These are phyloP conservation scores for Steinernema feltiae DNA, from an alignment of 1,140 invertebrate species.

Conservation along the genomic window DNA sequence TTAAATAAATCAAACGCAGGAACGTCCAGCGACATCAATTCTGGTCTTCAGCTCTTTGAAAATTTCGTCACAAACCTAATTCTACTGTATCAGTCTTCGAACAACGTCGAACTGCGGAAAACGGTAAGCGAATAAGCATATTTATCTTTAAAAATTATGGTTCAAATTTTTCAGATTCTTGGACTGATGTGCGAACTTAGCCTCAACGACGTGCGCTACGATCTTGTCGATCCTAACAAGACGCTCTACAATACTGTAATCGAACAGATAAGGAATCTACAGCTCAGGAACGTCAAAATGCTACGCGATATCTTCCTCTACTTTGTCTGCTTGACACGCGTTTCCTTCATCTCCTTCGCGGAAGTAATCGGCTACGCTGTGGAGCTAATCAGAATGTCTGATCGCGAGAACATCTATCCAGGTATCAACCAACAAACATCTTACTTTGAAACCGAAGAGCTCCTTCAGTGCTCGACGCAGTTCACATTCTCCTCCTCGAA, in stretches of 20 bases:
- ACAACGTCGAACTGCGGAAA: neutral
- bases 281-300: neutral
- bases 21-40: neutral
- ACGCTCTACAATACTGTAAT: slow-evolving; percentile 8
- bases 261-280: neutral
- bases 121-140: neutral
- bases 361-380: neutral
- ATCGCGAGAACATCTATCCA: neutral
- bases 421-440: neutral
- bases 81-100: neutral
- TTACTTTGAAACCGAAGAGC: neutral
- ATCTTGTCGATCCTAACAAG: neutral
- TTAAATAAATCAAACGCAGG: neutral
- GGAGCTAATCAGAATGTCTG: neutral
- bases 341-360: neutral
- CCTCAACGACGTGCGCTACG: slow-evolving; percentile 1
- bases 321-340: neutral
- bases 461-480: neutral
- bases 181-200: neutral
- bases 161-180: neutral
- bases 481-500: neutral
- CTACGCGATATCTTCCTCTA: neutral
- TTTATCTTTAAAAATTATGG: no score
- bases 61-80: neutral
- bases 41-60: neutral